A percentile compares a stretch with the other conserved stretches of the same genome.
phyloP scores from a whole-genome alignment of 2,797 vertebrate species.

The Capromys pilorides region DNA sequence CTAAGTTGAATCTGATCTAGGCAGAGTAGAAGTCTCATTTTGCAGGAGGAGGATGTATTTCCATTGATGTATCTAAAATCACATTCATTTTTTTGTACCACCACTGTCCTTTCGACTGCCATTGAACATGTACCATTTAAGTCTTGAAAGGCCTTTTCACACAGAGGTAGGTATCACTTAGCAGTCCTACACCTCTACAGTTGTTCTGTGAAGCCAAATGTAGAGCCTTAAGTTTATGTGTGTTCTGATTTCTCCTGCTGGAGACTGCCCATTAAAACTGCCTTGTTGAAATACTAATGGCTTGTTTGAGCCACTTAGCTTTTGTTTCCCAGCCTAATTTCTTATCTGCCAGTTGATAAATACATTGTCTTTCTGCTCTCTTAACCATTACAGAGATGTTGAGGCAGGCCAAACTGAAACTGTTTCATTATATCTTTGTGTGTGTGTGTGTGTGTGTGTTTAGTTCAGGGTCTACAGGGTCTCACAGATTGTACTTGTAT shows the following conservation, averaged over 20 bases:
- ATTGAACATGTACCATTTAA: conserved; percentile 6
- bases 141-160: not conserved
- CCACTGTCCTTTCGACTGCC: not conserved
- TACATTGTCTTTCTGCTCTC: conserved; percentile 62
- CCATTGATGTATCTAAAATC: not conserved
- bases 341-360: conserved; percentile 60
- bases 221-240: not conserved
- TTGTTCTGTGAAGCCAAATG: conserved; percentile 7
- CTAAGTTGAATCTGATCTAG: conserved; percentile 16
- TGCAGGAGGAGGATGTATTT: conserved; percentile 34
- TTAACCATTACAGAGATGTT: conserved; percentile 57
- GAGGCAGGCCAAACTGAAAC: conserved; percentile 42
- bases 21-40: conserved; percentile 34
- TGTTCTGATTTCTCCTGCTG: conserved; percentile 26
- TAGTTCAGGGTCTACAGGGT: too few species aligned
- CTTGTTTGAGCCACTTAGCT: conserved; percentile 56
- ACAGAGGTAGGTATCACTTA: not conserved
- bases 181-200: not conserved
- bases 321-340: conserved; percentile 60
- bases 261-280: conserved; percentile 38
- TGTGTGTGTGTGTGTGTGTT: too few species aligned
- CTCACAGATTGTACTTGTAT: too few species aligned
- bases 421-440: not conserved
- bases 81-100: not conserved
- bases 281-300: conserved; percentile 63